Evolutionary conservation across 53 echinoderm and acorn worm species (phyloP).

Genomic region (Echinarachnius parma): DNA sequence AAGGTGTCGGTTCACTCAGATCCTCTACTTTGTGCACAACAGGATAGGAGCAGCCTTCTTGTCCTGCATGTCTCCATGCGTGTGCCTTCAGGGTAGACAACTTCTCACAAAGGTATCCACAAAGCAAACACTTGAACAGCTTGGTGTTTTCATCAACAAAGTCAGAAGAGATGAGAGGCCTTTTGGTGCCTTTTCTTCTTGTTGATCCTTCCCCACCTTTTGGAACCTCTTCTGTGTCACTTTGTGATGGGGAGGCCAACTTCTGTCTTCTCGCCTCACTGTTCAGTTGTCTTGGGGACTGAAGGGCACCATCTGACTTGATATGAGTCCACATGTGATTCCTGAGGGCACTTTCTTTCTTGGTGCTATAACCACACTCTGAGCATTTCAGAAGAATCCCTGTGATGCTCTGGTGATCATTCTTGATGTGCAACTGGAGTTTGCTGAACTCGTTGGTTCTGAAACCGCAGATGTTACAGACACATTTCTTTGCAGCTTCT

Average conservation of each 20-base stretch:
- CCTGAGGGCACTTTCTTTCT: conserved; percentile 58
- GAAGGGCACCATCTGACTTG: neutral
- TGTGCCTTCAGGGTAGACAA: conserved; percentile 89
- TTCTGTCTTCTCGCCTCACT: neutral
- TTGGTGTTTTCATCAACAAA: conserved; percentile 13
- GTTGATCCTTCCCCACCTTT: neutral
- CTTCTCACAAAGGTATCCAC: conserved; percentile 91
- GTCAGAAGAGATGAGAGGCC: neutral
- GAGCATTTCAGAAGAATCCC: conserved; percentile 86
- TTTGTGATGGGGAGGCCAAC: neutral
- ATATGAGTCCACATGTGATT: conserved; percentile 95
- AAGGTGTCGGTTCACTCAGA: neutral
- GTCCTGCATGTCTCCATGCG: conserved; percentile 96
- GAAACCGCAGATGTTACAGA: conserved; percentile 70
- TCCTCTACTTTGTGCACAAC: conserved; percentile 51
- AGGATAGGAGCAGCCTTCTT: conserved; percentile 88
- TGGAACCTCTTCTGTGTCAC: neutral
- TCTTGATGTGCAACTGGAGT: conserved; percentile 69
- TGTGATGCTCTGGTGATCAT: conserved; percentile 57
- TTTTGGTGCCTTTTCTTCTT: neutral
- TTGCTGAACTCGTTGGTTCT: conserved; percentile 42
- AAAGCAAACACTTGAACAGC: conserved; percentile 86
- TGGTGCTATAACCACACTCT: conserved; percentile 83
- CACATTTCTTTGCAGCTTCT: conserved; percentile 52
- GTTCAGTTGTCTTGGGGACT: neutral